These are phyloP conservation scores for Canis aureus DNA, from an alignment of 2,113 vertebrate genomes.

Conservation along the genomic window DNA sequence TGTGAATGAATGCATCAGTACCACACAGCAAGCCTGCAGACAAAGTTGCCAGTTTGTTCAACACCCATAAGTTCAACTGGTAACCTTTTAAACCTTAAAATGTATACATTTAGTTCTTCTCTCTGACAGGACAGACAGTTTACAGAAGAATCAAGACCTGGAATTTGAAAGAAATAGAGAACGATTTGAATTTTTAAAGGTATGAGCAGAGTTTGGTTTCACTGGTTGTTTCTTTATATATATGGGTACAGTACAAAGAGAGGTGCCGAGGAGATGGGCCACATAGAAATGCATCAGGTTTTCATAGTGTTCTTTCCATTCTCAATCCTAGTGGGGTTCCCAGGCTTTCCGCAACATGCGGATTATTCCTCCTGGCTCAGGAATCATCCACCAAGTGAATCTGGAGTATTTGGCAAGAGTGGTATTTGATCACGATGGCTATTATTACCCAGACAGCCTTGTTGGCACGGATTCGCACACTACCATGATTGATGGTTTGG, in stretches of 20 bases:
- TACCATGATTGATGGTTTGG: constrained; percentile 98
- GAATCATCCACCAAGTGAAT: constrained; percentile 99
- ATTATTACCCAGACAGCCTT: constrained; percentile 96
- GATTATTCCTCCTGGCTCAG: constrained; percentile 98
- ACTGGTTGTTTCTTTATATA: neutral
- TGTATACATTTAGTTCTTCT: constrained; percentile 70
- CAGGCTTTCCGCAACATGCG: constrained; percentile 97
- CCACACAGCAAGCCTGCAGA: neutral
- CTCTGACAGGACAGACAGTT: constrained; percentile 93
- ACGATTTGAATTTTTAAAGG: constrained; percentile 99
- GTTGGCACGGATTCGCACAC: constrained; percentile 99
- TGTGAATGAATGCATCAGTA: neutral
- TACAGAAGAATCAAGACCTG: constrained; percentile 98
- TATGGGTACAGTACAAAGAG: neutral
- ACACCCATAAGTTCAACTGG: neutral
- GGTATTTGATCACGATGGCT: constrained; percentile 94
- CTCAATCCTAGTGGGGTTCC: constrained; percentile 95
- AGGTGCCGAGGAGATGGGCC: neutral
- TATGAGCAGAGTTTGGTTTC: constrained; percentile 73
- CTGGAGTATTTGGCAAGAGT: constrained; percentile 97
- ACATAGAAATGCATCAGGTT: rapidly evolving
- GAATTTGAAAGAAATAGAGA: constrained; percentile 99
- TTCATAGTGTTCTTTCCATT: constrained; percentile 16
- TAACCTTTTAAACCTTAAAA: neutral
- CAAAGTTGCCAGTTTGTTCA: neutral